A percentile compares a stretch with the other conserved stretches of the same genome.
These are phyloP conservation scores for Listrodromus nycthemerus DNA, from an alignment of 2,888 invertebrate genomes.

Conservation along the genomic window DNA sequence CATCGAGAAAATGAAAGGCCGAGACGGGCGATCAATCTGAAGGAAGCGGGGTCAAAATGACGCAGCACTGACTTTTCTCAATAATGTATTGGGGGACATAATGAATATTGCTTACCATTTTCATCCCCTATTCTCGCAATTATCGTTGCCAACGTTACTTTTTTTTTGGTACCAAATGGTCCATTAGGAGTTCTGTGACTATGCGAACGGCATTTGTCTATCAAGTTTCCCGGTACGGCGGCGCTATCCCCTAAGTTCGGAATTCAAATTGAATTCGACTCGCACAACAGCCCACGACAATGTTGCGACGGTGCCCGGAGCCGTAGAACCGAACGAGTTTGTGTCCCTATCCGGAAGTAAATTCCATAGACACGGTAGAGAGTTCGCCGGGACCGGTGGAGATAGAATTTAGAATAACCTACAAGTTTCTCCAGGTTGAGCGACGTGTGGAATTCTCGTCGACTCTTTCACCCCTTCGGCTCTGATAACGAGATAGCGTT, in stretches of 20 bases:
- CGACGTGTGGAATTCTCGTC: conserved; percentile 32
- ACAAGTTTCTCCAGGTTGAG: conserved; percentile 27
- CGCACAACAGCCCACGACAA: conserved; percentile 7
- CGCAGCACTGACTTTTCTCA: too few relatives aligned
- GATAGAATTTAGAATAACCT: conserved; percentile 40
- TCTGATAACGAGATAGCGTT: conserved; percentile 44
- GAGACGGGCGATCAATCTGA: too few relatives aligned
- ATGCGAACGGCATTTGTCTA: background rate
- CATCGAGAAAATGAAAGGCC: background rate
- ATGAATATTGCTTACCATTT: background rate
- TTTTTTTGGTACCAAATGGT: background rate
- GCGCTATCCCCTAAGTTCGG: background rate
- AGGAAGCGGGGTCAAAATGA: too few relatives aligned
- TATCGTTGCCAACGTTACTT: background rate
- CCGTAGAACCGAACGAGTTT: conserved; percentile 28
- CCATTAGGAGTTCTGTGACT: too few relatives aligned
- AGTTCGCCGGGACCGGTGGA: background rate
- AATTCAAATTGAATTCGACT: conserved; percentile 11
- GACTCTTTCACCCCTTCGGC: background rate
- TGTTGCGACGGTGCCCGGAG: conserved; percentile 5
- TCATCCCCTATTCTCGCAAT: background rate
- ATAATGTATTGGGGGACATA: too few relatives aligned
- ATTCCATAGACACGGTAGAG: conserved; percentile 47
- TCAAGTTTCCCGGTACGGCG: background rate
- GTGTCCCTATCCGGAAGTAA: conserved; percentile 56